These are phyloP conservation scores for Netelia fuscicornis DNA, from an alignment of 2,888 invertebrate species.

Conservation along the genomic window DNA sequence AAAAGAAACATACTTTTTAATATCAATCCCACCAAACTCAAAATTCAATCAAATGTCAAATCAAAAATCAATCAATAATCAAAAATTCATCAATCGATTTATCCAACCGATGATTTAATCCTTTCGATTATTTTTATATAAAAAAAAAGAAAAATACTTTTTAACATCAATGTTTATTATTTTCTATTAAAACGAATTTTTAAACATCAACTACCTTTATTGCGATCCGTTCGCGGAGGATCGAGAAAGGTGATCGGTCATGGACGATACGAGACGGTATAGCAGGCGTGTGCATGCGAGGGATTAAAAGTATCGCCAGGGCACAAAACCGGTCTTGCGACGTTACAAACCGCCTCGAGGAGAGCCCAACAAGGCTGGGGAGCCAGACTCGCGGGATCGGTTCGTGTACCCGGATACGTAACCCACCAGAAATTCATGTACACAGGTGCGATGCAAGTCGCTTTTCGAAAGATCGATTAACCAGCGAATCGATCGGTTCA, in stretches of 20 bases:
- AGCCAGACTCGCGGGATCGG: neutral
- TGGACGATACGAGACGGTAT: neutral
- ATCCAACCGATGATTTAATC: too few species aligned
- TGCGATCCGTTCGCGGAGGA: neutral
- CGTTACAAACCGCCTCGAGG: neutral
- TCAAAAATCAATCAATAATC: too few species aligned
- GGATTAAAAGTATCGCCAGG: constrained; percentile 38
- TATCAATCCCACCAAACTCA: neutral
- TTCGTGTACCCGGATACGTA: constrained; percentile 8
- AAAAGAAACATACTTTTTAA: neutral
- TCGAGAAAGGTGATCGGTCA: neutral
- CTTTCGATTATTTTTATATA: too few species aligned
- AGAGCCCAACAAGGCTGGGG: neutral
- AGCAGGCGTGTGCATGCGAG: neutral
- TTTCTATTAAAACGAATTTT: too few species aligned
- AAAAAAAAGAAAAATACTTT: too few species aligned
- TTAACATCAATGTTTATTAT: neutral
- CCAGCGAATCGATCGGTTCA: constrained; percentile 12
- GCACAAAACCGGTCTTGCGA: constrained; percentile 54
- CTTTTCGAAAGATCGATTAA: constrained; percentile 44
- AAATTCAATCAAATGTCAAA: too few species aligned
- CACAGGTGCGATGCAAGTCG: constrained; percentile 28
- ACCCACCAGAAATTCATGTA: constrained; percentile 9
- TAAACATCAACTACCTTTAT: too few species aligned
- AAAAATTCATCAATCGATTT: too few species aligned